A percentile compares a stretch with the other conserved stretches of the same genome.
These are phyloP conservation scores for Patella vulgata DNA, from an alignment of 1,140 invertebrate genomes.

Conservation along the genomic window DNA sequence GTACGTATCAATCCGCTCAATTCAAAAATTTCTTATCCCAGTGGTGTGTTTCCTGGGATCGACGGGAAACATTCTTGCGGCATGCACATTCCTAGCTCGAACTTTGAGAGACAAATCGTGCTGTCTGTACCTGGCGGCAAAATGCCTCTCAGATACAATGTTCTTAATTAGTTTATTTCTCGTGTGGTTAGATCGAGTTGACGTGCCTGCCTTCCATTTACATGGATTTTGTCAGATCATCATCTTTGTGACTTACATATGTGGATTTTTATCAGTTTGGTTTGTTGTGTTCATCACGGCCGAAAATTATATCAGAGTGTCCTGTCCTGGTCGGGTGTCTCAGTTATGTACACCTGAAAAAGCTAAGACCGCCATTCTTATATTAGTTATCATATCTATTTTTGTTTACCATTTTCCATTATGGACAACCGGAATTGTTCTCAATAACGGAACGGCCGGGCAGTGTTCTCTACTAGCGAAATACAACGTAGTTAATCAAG, in stretches of 20 bases:
- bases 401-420: constrained; percentile 23
- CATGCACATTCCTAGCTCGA: constrained; percentile 6
- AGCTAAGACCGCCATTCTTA: constrained; percentile 6
- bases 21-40: constrained; percentile 14
- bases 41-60: constrained; percentile 9
- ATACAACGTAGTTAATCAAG: constrained; percentile 61
- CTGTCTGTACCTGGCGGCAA: constrained; percentile 13
- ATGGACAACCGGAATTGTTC: constrained; percentile 22
- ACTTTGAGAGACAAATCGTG: neutral
- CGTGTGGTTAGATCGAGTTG: constrained; percentile 37
- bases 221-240: constrained; percentile 47
- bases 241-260: constrained; percentile 50
- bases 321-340: constrained; percentile 39
- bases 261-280: constrained; percentile 59
- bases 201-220: constrained; percentile 53
- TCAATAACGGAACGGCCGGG: neutral
- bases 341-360: constrained; percentile 17
- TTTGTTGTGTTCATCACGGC: constrained; percentile 45
- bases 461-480: constrained; percentile 16
- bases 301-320: constrained; percentile 50
- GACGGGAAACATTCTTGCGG: constrained; percentile 4
- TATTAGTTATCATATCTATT: constrained; percentile 10
- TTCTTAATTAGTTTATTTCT: constrained; percentile 7
- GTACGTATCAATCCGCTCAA: constrained; percentile 5
- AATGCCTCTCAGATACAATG: constrained; percentile 3